Conservation (phyloP, 2,113 vertebrate genomes). For the Carettochelys insculpta region DNA sequence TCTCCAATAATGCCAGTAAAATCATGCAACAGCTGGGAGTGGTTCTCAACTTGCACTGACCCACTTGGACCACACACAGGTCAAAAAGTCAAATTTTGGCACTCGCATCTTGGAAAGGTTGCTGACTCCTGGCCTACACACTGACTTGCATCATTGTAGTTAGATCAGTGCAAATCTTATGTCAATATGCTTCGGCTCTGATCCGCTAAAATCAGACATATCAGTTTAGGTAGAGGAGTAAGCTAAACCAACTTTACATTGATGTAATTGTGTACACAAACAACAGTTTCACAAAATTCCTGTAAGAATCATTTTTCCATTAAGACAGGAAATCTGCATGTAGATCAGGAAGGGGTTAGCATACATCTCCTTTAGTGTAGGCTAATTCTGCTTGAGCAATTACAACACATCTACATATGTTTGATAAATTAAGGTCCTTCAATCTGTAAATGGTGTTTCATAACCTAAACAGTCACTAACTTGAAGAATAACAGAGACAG, state of each 20-base stretch:
- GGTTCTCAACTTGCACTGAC: too few relatives aligned
- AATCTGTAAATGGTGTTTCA: background rate
- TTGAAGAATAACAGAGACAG: too few relatives aligned
- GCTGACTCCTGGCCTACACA: too few relatives aligned
- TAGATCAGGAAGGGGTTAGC: background rate
- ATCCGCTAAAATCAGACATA: too few relatives aligned
- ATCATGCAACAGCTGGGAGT: background rate
- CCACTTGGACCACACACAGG: too few relatives aligned
- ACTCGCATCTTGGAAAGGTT: too few relatives aligned
- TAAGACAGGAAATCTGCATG: background rate
- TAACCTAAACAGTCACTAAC: background rate
- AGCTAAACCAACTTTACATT: too few relatives aligned
- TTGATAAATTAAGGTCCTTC: background rate
- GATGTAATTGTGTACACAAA: background rate
- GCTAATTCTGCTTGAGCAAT: background rate
- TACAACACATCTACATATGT: background rate
- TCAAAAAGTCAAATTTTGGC: too few relatives aligned
- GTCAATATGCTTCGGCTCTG: too few relatives aligned
- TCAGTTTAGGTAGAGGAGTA: too few relatives aligned
- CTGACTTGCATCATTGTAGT: too few relatives aligned
- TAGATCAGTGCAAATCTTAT: too few relatives aligned
- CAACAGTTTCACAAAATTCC: background rate
- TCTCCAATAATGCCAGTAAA: background rate
- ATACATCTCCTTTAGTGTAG: background rate
- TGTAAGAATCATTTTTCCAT: background rate